phyloP scores from a whole-genome alignment of 1,140 invertebrate genomes.

The Nymphalis io region DNA sequence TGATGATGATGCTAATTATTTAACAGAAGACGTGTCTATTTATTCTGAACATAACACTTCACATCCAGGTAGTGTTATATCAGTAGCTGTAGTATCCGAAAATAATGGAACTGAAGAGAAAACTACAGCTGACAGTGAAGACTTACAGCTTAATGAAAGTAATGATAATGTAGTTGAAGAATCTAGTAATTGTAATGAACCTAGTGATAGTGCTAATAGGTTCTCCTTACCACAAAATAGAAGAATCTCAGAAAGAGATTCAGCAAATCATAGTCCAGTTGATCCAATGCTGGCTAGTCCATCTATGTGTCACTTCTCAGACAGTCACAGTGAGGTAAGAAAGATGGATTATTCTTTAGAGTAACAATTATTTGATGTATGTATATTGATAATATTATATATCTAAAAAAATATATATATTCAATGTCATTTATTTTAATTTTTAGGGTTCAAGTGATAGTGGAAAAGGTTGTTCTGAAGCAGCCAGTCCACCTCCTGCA shows the following conservation, averaged over 20 bases:
- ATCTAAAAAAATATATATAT: not conserved
- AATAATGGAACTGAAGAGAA: slow-evolving; percentile 47
- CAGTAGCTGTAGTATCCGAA: slow-evolving; percentile 46
- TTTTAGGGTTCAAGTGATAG: slow-evolving; percentile 87
- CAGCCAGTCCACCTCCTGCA: slow-evolving; percentile 82
- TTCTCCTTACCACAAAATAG: slow-evolving; percentile 74
- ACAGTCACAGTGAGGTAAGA: slow-evolving; percentile 85
- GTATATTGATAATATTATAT: too few relatives aligned
- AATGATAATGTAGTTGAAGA: slow-evolving; percentile 62
- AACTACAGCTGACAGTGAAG: slow-evolving; percentile 53
- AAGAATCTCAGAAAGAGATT: slow-evolving; percentile 82
- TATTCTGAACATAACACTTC: slow-evolving; percentile 43
- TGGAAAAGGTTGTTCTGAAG: slow-evolving; percentile 87
- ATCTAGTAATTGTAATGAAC: slow-evolving; percentile 56
- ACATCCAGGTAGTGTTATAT: slow-evolving; percentile 50
- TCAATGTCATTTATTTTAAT: slow-evolving; percentile 23
- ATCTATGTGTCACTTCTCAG: slow-evolving; percentile 84
- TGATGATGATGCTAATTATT: slow-evolving; percentile 35
- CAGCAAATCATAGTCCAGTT: slow-evolving; percentile 85
- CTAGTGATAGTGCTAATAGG: slow-evolving; percentile 60
- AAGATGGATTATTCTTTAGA: not conserved
- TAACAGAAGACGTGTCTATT: slow-evolving; percentile 44
- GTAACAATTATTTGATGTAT: too few relatives aligned
- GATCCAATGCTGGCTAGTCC: slow-evolving; percentile 84
- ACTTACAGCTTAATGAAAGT: slow-evolving; percentile 57